Base-by-base conservation (phyloP, 1,140 invertebrate species). In the Drosophila takahashii region DNA sequence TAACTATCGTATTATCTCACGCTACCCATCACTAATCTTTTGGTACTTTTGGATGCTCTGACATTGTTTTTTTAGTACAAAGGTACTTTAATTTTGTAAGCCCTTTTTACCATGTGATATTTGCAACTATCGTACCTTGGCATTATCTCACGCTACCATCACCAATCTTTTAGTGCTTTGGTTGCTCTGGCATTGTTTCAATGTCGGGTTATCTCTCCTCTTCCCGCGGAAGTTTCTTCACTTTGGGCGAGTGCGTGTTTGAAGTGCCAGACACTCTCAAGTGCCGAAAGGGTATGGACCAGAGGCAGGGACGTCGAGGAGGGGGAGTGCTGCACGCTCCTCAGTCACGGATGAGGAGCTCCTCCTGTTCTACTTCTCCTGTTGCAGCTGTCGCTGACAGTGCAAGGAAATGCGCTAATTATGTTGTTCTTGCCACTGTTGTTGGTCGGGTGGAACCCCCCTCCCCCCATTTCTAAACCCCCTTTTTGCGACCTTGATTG, bases 371-470 rank as follows among this genome's bases (percentile, higher is more conserved):
- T 13, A 8, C 71, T 74, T 47, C 70, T 67, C 47, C 48, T 77
- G 64, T 44, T 61, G 77, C 59, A 69, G 75, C 77, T 73, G 76
- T 60, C 59, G 52, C 45, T 67, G 77, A 52, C 50, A 59, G 77
- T 65, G 34, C 69, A 83, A 74, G 83, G 67, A 87, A 86, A 89
- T 79, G 84, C 83, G 79, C 83, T 86, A 86, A 86, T 86, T 86
- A 86, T 86, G 83, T 87, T 80, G 70, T 67, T 75, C 47, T 60
- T 67, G 57, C 44, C 27, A 44, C 58, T 39, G 45, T 44, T 65
- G 54, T 37, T 58, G 42, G 37, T 56, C 58, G 36, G 34, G 44
- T 54, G 36, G 32, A 47, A 32, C 37, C 1, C 26, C 4, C 9
- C 48, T 10, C 42, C 18, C 36, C n/a, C n/a, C 13, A 6, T 29